phyloP scores from a whole-genome alignment of 1,140 invertebrate genomes.

The Nasonia giraulti region DNA sequence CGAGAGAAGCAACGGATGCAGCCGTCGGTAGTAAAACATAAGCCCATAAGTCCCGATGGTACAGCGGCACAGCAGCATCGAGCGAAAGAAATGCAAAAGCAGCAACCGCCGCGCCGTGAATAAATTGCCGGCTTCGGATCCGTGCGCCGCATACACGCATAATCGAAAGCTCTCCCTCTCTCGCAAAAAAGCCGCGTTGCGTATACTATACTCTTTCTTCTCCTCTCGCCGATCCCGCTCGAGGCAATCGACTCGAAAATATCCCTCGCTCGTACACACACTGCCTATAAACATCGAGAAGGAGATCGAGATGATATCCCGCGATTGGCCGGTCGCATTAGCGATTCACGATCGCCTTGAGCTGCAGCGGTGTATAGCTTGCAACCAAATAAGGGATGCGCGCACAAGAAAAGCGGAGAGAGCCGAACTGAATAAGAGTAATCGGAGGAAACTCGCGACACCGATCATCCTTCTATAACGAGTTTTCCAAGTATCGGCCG shows the following conservation, averaged over 20 bases:
- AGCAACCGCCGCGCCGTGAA: background rate
- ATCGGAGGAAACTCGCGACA: constrained; percentile 19
- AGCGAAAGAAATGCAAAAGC: background rate
- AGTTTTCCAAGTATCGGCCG: constrained; percentile 32
- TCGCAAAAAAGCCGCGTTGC: background rate
- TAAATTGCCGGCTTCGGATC: constrained; percentile 13
- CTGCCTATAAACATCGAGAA: background rate
- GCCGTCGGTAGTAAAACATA: constrained; percentile 19
- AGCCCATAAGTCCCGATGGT: constrained; percentile 9
- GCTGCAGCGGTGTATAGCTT: background rate
- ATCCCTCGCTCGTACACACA: background rate
- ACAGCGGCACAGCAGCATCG: background rate
- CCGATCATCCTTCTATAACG: constrained; percentile 23
- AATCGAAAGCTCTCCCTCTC: background rate
- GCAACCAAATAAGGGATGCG: background rate
- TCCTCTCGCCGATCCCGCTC: background rate
- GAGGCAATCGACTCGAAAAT: constrained; percentile 4
- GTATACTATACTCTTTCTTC: background rate
- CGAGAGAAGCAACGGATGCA: background rate
- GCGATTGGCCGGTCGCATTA: background rate
- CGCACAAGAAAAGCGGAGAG: background rate
- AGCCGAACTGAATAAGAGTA: background rate
- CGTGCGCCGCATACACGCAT: background rate
- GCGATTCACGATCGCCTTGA: constrained; percentile 22
- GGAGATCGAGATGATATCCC: constrained; percentile 1